Conservation (phyloP, 2,888 invertebrate genomes). For the Xanthorhoe spadicearia region DNA sequence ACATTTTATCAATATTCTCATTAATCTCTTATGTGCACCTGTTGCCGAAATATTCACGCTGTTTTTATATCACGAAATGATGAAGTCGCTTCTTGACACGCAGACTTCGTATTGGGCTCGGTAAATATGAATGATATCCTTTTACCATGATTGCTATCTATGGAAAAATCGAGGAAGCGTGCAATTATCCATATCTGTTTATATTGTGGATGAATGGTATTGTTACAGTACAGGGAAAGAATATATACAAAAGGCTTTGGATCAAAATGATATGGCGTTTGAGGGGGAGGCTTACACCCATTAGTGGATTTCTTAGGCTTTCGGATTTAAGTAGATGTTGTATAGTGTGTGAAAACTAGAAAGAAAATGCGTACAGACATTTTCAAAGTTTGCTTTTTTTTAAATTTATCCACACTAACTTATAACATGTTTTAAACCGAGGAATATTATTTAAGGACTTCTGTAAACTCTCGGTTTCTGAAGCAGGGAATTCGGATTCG, state of each 20-base stretch:
- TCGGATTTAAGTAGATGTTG: too few species aligned
- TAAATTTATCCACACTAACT: too few species aligned
- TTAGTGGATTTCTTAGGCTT: too few species aligned
- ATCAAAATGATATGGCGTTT: too few species aligned
- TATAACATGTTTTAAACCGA: too few species aligned
- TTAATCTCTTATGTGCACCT: constrained; percentile 58
- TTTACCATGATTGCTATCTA: not conserved
- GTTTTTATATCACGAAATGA: constrained; percentile 36
- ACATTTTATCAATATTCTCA: constrained; percentile 43
- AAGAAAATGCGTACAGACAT: too few species aligned
- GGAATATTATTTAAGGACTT: not conserved
- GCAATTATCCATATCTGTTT: not conserved
- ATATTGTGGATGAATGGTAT: not conserved
- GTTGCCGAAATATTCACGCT: constrained; percentile 50
- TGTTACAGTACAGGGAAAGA: not conserved
- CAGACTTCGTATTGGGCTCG: constrained; percentile 15
- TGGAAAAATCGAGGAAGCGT: not conserved
- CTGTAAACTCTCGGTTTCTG: not conserved
- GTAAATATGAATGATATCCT: constrained; percentile 1
- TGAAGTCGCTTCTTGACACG: constrained; percentile 31
- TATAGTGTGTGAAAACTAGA: too few species aligned
- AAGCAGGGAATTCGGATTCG: constrained; percentile 28
- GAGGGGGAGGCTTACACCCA: too few species aligned
- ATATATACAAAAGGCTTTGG: too few species aligned
- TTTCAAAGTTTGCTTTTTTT: too few species aligned